Base-by-base conservation (phyloP, 2,888 invertebrate genomes). In the Calameuta idolon region DNA sequence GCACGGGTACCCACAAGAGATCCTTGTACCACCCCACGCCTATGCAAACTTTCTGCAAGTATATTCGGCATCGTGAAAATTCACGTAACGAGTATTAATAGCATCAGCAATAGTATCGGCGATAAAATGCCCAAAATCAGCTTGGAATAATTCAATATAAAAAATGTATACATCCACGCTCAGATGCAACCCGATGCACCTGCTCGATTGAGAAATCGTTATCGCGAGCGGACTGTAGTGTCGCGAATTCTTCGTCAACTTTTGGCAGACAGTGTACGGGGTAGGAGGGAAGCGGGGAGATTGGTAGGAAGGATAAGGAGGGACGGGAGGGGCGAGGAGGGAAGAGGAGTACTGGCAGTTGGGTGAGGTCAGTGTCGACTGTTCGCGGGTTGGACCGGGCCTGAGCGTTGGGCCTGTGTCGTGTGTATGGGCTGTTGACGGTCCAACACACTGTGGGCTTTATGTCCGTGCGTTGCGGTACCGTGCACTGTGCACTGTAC, bases 341-440 rank as follows among this genome's bases (percentile, higher is more conserved):
- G 40, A 68, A 73, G 73, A 69, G 81, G 81, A 77, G 81, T 81
- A 83, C 82, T 86, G 86, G 85, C 87, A 87, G 89, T 91, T 91
- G 90, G 90, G 90, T 89, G 90, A 91, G 91, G 91, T 91, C 91
- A 91, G 89, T 91, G 90, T 89, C 89, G 90, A 87, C 86, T 87
- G 86, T 88, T 89, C 85, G 88, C 88, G 88, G 85, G 89, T 90
- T 89, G 91, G 91, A 90, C 90, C 90, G 89, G 91, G 90, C 90
- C 91, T 87, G 82, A 81, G 83, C 81, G 81, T 69, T 78, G 82
- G 80, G 78, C 79, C 84, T 80, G 77, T 83, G 73, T 73, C 30
- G 75, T 35, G 75, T 69, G 79, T 11, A 35, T 83, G 81, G 80
- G 80, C 83, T 40, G 15, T 15, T 40, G 40, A 40, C 40, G 40